Percentiles rank a stretch among this genome's conserved stretches.
Conservation (phyloP, 2,888 invertebrate species). For the Alloscopus bannaensis region DNA sequence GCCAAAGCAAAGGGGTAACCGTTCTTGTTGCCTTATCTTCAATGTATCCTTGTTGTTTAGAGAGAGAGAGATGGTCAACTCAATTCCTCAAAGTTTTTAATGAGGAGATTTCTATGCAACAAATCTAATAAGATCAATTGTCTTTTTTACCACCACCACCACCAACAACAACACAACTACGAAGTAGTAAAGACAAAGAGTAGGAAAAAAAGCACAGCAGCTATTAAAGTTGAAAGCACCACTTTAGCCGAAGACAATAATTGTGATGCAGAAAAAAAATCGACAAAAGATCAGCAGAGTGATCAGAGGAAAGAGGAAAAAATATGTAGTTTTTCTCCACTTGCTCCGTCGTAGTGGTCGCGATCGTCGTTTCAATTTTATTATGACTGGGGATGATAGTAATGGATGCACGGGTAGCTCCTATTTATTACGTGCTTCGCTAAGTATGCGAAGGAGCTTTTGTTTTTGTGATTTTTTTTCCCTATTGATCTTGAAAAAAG, state of each 20-base stretch:
- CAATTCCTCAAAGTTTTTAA: slow-evolving; percentile 53
- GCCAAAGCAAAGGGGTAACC: slow-evolving; percentile 7
- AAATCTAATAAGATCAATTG: slow-evolving; percentile 64
- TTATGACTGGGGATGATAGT: slow-evolving; percentile 22
- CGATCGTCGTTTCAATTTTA: slow-evolving; percentile 10
- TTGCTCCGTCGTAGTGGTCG: not conserved
- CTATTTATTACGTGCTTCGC: not conserved
- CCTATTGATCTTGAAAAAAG: slow-evolving; percentile 11
- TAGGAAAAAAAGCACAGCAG: not conserved
- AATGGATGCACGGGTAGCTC: slow-evolving; percentile 1
- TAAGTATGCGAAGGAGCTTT: not conserved
- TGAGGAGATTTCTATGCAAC: slow-evolving; percentile 59
- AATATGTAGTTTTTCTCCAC: not conserved
- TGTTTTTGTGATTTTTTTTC: not conserved
- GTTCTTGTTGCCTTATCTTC: not conserved
- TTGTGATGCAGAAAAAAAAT: not conserved
- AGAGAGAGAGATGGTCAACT: slow-evolving; percentile 18
- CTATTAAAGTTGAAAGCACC: not conserved
- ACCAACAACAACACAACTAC: slow-evolving; percentile 6
- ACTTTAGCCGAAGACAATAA: too few relatives aligned
- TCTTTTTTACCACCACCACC: slow-evolving; percentile 30
- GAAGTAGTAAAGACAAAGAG: not conserved
- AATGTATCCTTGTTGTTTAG: not conserved
- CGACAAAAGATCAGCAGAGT: not conserved
- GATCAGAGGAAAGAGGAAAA: not conserved